A percentile compares a stretch with the other conserved stretches of the same genome.
Evolutionary conservation across 1,140 invertebrate genomes (phyloP).

Genomic region (Trachymyrmex cornetzi): DNA sequence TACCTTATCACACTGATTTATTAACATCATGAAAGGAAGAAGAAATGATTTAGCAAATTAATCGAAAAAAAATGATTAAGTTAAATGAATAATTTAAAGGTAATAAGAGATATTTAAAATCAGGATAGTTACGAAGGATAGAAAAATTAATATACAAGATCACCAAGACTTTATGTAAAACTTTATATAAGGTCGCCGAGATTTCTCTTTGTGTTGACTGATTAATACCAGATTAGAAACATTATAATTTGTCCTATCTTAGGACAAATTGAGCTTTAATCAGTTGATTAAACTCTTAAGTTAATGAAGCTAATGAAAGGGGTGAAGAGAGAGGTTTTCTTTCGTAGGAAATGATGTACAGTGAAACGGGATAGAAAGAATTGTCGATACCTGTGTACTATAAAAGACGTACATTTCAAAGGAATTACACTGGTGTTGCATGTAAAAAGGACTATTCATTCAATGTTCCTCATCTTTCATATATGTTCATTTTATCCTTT

Average conservation of each 20-base stretch:
- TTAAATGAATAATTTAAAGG: constrained; percentile 7
- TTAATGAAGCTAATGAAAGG: background rate
- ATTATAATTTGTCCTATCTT: constrained; percentile 26
- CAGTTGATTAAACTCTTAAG: constrained; percentile 12
- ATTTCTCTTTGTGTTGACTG: constrained; percentile 44
- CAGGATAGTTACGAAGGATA: constrained; percentile 10
- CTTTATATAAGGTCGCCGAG: constrained; percentile 40
- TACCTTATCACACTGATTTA: constrained; percentile 41
- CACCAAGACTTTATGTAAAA: constrained; percentile 22
- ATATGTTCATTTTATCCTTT: background rate
- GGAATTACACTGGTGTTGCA: constrained; percentile 85
- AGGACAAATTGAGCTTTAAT: constrained; percentile 1
- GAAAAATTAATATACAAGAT: constrained; percentile 39
- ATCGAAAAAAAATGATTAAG: background rate
- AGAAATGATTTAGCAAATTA: background rate
- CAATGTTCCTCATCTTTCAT: constrained; percentile 47
- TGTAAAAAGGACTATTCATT: constrained; percentile 77
- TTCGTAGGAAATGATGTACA: constrained; percentile 80
- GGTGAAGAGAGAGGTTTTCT: background rate
- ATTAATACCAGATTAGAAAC: constrained; percentile 34
- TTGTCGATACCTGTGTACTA: constrained; percentile 82
- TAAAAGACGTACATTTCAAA: constrained; percentile 81
- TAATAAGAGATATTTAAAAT: background rate
- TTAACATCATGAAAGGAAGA: constrained; percentile 17
- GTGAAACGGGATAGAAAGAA: constrained; percentile 82